Base-by-base conservation (phyloP, 2,113 vertebrate genomes). In the Cinclus cinclus region DNA sequence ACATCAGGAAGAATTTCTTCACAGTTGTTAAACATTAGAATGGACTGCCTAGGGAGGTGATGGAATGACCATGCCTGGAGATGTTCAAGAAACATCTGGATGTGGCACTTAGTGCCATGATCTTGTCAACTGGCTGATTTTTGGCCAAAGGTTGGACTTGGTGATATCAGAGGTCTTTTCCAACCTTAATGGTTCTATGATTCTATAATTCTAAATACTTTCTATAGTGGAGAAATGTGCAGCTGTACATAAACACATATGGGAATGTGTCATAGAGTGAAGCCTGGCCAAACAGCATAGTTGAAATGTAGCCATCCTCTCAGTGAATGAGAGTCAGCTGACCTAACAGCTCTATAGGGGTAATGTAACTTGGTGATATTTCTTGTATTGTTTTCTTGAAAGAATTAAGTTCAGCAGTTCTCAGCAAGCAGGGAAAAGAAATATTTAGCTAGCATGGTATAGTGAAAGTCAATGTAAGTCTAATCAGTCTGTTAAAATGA, bases 401-500 rank as follows among this genome's bases (percentile, higher is more conserved):
- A 68, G 86, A 83, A 78, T 20, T 46, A 35, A 75, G 15, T 74
- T 74, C 31, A 67, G n/a, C 46, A 18, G 22, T 80, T 87, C 59
- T 90, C 58, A 79, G 41, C 49, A 76, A 55, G 15, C 0, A 6
- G 55, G 21, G 9, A 58, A 62, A 64, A 85, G 16, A 58, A 83
- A 41, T 35, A 44, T 50, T 50, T 55, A 68, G 13, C n/a, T 92
- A 67, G 16, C 0, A 0, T n/a, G 30, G 42, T 65, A 30, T 37
- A n/a, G 30, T 22, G 25, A 42, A 92, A 87, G 22, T 55, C 3
- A 5, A 11, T 20, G 4, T 49, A 67, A 37, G 11, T 73, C 53
- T 68, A 76, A 23, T 16, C 21, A 5, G 9, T 85, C 55, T 82
- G 12, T 46, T 81, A 68, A 83, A 83, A 58, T 37, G 33, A 28